Percentiles rank a stretch among this genome's conserved stretches.
phyloP scores from a whole-genome alignment of 64 coral and sea anemone genomes.

The Exaiptasia diaphana region DNA sequence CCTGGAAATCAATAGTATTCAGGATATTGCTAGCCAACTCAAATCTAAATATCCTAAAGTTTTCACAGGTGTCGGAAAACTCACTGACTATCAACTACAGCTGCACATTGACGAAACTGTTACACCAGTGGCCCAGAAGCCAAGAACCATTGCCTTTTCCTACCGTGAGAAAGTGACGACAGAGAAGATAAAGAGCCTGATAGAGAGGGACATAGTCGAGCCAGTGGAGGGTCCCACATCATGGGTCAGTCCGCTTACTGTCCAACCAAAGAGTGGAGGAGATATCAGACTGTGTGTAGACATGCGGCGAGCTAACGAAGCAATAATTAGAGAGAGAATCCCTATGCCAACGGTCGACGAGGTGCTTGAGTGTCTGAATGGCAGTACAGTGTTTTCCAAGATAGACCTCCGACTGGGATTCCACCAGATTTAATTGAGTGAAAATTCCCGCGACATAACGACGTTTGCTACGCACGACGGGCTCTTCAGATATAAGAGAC shows the following conservation, averaged over 20 bases:
- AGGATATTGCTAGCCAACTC: neutral
- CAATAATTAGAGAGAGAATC: conserved; percentile 30
- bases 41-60: conserved; percentile 23
- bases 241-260: conserved; percentile 42
- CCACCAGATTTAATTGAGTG: conserved; percentile 39
- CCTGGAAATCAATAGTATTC: neutral
- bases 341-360: conserved; percentile 55
- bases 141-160: conserved; percentile 3
- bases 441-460: conserved; percentile 19
- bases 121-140: neutral
- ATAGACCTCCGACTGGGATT: conserved; percentile 31
- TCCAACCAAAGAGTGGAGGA: conserved; percentile 21
- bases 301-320: conserved; percentile 34
- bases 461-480: conserved; percentile 28
- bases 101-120: neutral
- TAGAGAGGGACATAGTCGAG: conserved; percentile 48
- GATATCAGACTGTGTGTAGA: conserved; percentile 32
- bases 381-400: conserved; percentile 34
- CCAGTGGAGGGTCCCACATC: conserved; percentile 39
- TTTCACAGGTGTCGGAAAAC: conserved; percentile 39
- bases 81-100: conserved; percentile 32
- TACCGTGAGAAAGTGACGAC: neutral
- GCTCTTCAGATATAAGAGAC: conserved; percentile 29
- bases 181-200: conserved; percentile 18
- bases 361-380: conserved; percentile 36